Evolutionary conservation across 1,140 invertebrate genomes (phyloP).

Genomic region (Sinonovacula constricta): DNA sequence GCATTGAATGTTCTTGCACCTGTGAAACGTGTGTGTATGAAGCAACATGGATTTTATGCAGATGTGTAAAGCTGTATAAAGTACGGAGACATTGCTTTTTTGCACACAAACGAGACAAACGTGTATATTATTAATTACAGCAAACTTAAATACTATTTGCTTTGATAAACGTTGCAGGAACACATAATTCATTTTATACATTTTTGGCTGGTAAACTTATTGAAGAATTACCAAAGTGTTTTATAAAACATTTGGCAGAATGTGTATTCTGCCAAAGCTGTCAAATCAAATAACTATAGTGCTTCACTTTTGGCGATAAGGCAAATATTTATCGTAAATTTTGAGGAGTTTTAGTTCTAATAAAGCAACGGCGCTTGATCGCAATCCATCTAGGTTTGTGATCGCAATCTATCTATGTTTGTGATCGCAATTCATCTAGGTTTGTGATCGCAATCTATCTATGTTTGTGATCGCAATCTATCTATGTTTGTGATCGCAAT

Average conservation of each 20-base stretch:
- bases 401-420: no score
- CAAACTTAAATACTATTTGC: conserved; percentile 5
- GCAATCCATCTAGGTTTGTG: no score
- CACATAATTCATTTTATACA: conserved; percentile 25
- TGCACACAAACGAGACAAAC: conserved; percentile 7
- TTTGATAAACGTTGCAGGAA: conserved; percentile 10
- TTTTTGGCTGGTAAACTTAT: conserved; percentile 12
- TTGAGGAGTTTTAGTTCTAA: neutral
- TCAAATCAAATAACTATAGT: neutral
- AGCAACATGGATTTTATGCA: neutral
- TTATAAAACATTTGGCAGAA: neutral
- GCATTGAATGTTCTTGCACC: neutral
- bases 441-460: no score
- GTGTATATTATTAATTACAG: no score
- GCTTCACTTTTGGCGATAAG: conserved; percentile 4
- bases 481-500: no score
- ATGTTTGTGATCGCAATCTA: no score
- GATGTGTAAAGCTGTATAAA: no score
- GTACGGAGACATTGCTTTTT: neutral
- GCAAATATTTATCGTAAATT: neutral
- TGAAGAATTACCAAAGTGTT: conserved; percentile 2
- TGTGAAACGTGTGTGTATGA: neutral
- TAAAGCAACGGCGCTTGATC: conserved; percentile 18
- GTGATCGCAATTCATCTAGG: no score
- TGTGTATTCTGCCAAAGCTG: neutral